Base-by-base conservation (phyloP, 2,113 vertebrate species). In the Calidris pygmaea region DNA sequence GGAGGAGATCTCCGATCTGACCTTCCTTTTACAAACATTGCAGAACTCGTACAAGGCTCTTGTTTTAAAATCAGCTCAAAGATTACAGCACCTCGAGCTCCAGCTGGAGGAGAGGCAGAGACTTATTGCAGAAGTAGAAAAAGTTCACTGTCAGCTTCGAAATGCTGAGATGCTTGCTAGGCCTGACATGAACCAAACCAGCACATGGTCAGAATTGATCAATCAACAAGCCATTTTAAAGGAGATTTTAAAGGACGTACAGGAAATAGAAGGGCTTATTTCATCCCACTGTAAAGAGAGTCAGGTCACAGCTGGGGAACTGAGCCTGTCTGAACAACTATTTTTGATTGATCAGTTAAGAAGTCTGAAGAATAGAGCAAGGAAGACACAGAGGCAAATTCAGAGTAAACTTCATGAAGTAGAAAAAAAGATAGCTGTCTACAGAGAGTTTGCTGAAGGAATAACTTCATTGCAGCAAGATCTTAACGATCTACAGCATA, bases 21-120 rank as follows among this genome's bases (percentile, higher is more conserved):
- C 60, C 18, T 94, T 85, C 11, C 98, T 98, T 43, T 97, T 99
- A 19, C 92, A 98, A 29, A 94, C 97, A 56, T 82, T 99, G 21
- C 97, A 98, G 68, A 94, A 96, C 60, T 98, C 98, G 29, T 99
- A 99, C 65, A 98, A 98, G 92, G 97, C 93, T 34, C 98, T 99
- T 6, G 92, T 98, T 59, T 97, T 98, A 90, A 98, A 98, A 94
- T 97, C 99, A 11, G 77, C 97, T 50, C 95, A 97, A 39, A 97
- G 98, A 12, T 96, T 99, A 73, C 98, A 98, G 63, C 97, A 98
- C 47, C 95, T 98, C 12, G 98, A 99, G 96, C 97, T 97, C 7
- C 98, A 98, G 41, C 96, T 99, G 94, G 98, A 99, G 95, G 98
- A 98, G 59, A 98, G 99, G 75, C 98, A 98, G 63, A 98, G 97